These are phyloP conservation scores for Syrista parreyssii DNA, from an alignment of 2,888 invertebrate genomes.

Conservation along the genomic window DNA sequence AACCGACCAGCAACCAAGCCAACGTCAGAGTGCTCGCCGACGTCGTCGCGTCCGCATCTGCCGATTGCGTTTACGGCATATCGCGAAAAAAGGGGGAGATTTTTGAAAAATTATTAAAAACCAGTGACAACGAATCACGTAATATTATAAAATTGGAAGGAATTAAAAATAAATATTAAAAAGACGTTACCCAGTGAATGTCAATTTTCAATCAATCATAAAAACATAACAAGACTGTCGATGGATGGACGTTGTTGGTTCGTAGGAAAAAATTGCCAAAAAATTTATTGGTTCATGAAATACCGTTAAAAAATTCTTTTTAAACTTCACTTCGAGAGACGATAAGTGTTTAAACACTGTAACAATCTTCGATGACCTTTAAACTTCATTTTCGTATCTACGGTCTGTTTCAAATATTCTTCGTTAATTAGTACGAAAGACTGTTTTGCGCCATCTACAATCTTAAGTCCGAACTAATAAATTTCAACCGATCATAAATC, in stretches of 20 bases:
- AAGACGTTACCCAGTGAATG: not conserved
- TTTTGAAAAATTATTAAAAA: not conserved
- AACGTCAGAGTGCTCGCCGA: constrained; percentile 11
- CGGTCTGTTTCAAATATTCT: too few species aligned
- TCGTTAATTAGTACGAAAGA: too few species aligned
- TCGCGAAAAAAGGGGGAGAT: not conserved
- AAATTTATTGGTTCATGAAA: not conserved
- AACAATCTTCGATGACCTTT: not conserved
- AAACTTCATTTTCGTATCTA: not conserved
- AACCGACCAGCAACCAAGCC: not conserved
- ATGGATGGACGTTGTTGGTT: not conserved
- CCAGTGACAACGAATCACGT: not conserved
- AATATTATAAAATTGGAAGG: not conserved
- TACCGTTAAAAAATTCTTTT: not conserved
- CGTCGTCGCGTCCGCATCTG: constrained; percentile 9
- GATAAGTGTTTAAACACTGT: not conserved
- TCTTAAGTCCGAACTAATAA: not conserved
- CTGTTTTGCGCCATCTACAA: not conserved
- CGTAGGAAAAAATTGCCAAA: not conserved
- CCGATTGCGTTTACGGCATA: not conserved
- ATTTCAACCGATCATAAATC: not conserved
- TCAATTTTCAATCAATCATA: not conserved
- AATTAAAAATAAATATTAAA: not conserved
- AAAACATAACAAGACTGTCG: not conserved
- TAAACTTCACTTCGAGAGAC: not conserved